These are phyloP conservation scores for Orthosia gothica DNA, from an alignment of 2,888 invertebrate genomes.

Conservation along the genomic window DNA sequence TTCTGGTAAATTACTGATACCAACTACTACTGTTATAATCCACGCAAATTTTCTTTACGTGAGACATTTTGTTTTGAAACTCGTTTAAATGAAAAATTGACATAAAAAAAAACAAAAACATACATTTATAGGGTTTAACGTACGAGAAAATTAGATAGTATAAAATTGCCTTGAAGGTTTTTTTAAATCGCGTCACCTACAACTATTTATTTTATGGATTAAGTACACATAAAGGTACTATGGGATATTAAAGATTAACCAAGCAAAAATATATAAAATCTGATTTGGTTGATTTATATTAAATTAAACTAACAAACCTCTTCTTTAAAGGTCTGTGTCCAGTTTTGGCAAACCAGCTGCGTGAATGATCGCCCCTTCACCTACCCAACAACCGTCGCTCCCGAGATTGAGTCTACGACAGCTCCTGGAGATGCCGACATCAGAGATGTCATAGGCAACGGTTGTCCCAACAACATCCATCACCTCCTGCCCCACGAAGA, in stretches of 20 bases:
- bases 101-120: no score
- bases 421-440: conserved; percentile 15
- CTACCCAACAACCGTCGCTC: conserved; percentile 23
- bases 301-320: neutral
- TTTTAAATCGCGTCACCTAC: no score
- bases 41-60: neutral
- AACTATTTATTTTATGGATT: neutral
- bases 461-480: conserved; percentile 74
- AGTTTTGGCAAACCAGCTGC: conserved; percentile 41
- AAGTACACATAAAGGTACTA: neutral
- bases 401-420: conserved; percentile 1
- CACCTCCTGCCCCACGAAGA: conserved; percentile 76
- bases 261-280: no score
- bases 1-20: neutral
- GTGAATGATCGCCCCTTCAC: conserved; percentile 32
- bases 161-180: no score
- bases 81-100: no score
- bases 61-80: neutral
- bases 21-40: neutral
- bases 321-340: conserved; percentile 41
- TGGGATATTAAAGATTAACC: neutral
- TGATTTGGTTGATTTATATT: no score
- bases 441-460: conserved; percentile 67
- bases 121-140: no score
- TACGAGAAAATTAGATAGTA: no score